phyloP scores from a whole-genome alignment of 2,888 invertebrate genomes.

The Melinaea marsaeus region DNA sequence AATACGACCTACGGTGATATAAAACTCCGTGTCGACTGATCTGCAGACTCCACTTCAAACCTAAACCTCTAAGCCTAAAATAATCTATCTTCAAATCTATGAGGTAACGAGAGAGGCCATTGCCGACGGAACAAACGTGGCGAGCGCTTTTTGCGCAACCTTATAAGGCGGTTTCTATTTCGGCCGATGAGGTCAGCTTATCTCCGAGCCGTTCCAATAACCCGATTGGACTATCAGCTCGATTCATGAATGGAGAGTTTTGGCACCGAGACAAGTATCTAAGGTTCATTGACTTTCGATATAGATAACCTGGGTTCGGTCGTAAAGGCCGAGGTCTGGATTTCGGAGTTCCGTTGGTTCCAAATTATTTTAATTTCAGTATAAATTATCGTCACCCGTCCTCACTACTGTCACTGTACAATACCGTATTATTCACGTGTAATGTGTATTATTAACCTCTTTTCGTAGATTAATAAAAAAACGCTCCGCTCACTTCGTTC shows the following conservation, averaged over 20 bases:
- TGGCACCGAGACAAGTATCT: slow-evolving; percentile 44
- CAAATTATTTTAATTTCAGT: slow-evolving; percentile 16
- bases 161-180: slow-evolving; percentile 20
- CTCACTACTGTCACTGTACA: too few relatives aligned
- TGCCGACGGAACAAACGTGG: slow-evolving; percentile 12
- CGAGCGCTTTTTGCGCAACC: slow-evolving; percentile 21
- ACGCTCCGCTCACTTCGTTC: too few relatives aligned
- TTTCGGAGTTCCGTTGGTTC: slow-evolving; percentile 30
- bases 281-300: slow-evolving; percentile 37
- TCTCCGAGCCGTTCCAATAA: slow-evolving; percentile 42
- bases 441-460: too few relatives aligned
- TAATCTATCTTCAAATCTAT: slow-evolving; percentile 4
- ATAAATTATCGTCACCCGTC: too few relatives aligned
- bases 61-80: background rate
- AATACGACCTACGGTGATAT: too few relatives aligned
- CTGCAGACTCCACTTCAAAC: background rate
- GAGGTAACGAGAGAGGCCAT: slow-evolving; percentile 1
- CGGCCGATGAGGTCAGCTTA: slow-evolving; percentile 35
- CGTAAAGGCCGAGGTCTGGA: slow-evolving; percentile 51
- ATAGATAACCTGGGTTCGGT: slow-evolving; percentile 38
- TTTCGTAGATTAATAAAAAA: too few relatives aligned
- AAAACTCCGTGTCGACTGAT: background rate
- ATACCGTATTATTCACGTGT: too few relatives aligned
- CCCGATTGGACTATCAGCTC: slow-evolving; percentile 36
- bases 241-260: slow-evolving; percentile 49